Evolutionary conservation across 1,140 invertebrate species (phyloP).

Genomic region (Nasonia giraulti): DNA sequence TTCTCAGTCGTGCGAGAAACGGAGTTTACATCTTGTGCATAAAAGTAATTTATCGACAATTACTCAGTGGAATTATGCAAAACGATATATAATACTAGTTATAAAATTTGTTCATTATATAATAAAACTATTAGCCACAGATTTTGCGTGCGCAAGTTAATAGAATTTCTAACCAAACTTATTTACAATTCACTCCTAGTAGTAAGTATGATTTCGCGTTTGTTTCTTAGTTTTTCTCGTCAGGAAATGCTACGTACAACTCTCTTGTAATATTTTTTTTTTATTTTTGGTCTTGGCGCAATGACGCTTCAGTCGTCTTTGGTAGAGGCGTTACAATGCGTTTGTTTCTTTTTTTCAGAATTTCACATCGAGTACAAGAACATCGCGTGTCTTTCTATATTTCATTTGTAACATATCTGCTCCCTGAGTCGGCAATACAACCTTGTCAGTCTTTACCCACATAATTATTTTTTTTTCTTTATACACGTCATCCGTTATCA

Average conservation of each 20-base stretch:
- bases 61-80: background rate
- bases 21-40: background rate
- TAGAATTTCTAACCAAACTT: slow-evolving; percentile 28
- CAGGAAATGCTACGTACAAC: slow-evolving; percentile 46
- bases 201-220: slow-evolving; percentile 15
- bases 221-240: slow-evolving; percentile 33
- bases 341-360: slow-evolving; percentile 50
- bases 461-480: slow-evolving; percentile 45
- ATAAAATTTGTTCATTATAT: slow-evolving; percentile 50
- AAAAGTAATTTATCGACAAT: background rate
- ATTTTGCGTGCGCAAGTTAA: background rate
- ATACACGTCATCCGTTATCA: slow-evolving; percentile 7
- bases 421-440: slow-evolving; percentile 70
- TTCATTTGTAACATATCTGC: slow-evolving; percentile 61
- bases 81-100: slow-evolving; percentile 22
- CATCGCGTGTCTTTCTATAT: slow-evolving; percentile 32
- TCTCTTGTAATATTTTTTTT: slow-evolving; percentile 51
- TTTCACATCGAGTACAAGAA: slow-evolving; percentile 56
- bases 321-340: slow-evolving; percentile 64
- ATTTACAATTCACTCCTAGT: slow-evolving; percentile 38
- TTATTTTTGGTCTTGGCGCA: slow-evolving; percentile 68
- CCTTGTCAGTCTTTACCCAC: slow-evolving; percentile 69
- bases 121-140: background rate
- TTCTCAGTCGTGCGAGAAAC: background rate
- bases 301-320: slow-evolving; percentile 68